Conservation (phyloP, 2,113 vertebrate species). For the Gymnobelideus leadbeateri region DNA sequence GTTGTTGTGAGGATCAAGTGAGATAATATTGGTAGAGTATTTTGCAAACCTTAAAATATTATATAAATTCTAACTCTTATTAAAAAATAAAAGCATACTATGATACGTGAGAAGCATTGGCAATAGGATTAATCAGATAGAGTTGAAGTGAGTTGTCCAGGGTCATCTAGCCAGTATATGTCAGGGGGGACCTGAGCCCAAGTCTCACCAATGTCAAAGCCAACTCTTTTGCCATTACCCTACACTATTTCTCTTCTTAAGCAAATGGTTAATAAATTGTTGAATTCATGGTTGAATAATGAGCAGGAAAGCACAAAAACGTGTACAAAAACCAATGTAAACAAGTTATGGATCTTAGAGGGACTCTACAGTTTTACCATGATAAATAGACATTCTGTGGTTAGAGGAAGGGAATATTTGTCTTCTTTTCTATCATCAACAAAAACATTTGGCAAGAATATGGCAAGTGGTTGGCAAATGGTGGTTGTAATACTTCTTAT, state of each 20-base stretch:
- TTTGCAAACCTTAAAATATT: background rate
- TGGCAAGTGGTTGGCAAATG: background rate
- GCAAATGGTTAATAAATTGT: background rate
- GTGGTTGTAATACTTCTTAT: background rate
- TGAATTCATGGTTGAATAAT: background rate
- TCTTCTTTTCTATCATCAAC: conserved; percentile 20
- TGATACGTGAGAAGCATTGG: background rate
- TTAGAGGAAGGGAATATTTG: background rate
- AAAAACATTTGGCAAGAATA: background rate
- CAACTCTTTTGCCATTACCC: background rate
- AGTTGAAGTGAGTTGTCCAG: background rate
- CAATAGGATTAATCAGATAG: background rate
- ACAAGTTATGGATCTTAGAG: background rate
- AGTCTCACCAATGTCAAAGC: background rate
- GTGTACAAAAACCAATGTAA: background rate
- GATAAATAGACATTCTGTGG: background rate
- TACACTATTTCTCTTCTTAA: background rate
- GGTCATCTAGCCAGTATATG: background rate
- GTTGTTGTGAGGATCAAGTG: background rate
- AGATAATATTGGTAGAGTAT: background rate
- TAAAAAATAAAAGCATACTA: background rate
- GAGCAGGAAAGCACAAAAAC: background rate
- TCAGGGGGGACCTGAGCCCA: background rate
- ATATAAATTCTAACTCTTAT: background rate
- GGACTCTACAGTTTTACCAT: background rate